Conservation (phyloP, 2,797 vertebrate genomes). For the Lindbergichthys nudifrons region DNA sequence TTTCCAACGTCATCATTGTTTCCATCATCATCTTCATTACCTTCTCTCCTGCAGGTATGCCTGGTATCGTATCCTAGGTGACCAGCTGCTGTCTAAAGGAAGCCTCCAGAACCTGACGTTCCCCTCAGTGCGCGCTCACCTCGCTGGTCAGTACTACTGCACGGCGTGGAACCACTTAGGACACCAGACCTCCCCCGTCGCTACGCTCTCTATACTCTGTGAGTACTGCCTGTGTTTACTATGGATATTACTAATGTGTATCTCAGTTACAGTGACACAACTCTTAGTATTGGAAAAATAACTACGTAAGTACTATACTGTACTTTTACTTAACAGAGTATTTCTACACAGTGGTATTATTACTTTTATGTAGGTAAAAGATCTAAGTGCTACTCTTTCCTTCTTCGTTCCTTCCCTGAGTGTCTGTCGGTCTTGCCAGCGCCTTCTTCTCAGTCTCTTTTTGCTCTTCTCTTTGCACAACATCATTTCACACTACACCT, state of each 20-base stretch:
- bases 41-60: constrained; percentile 64
- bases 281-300: too few relatives aligned
- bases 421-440: neutral
- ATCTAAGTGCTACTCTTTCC: neutral
- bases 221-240: constrained; percentile 57
- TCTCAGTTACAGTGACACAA: neutral
- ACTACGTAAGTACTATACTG: too few relatives aligned
- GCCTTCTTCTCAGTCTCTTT: neutral
- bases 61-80: constrained; percentile 79
- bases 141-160: constrained; percentile 85
- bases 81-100: constrained; percentile 77
- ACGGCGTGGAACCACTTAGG: constrained; percentile 78
- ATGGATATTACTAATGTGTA: neutral
- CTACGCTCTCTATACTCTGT: constrained; percentile 83
- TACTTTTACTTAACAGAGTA: too few relatives aligned
- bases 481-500: neutral
- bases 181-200: constrained; percentile 73
- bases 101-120: constrained; percentile 79
- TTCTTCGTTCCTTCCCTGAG: neutral
- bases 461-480: neutral
- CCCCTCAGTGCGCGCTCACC: constrained; percentile 72
- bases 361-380: too few relatives aligned
- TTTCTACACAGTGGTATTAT: too few relatives aligned
- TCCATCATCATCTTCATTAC: constrained; percentile 2
- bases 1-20: constrained; percentile 3